Conservation (phyloP, 2,888 invertebrate species). For the Eupithecia dodoneata region DNA sequence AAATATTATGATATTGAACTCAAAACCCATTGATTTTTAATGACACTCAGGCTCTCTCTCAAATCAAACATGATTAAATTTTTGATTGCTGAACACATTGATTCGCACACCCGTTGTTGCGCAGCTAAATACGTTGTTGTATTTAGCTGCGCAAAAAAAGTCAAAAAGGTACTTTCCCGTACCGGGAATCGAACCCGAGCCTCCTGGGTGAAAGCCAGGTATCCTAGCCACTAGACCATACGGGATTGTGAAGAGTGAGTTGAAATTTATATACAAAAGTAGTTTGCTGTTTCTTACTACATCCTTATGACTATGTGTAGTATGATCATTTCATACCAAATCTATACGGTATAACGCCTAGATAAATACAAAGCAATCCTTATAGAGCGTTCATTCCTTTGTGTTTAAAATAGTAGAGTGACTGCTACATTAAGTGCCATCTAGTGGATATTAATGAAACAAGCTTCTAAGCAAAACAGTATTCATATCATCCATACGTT, state of each 20-base stretch:
- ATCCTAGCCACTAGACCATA: slow-evolving; percentile 89
- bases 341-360: neutral
- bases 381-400: neutral
- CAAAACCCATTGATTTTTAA: neutral
- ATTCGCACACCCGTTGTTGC: neutral
- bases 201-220: slow-evolving; percentile 90
- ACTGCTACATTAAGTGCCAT: neutral
- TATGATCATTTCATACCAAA: neutral
- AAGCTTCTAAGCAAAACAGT: neutral
- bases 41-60: neutral
- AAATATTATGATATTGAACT: neutral
- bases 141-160: neutral
- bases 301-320: neutral
- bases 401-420: neutral
- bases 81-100: neutral
- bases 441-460: neutral
- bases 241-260: slow-evolving; percentile 62
- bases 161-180: slow-evolving; percentile 76
- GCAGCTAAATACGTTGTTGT: neutral
- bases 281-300: neutral
- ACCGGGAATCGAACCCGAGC: slow-evolving; percentile 90
- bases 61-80: neutral
- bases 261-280: slow-evolving; percentile 14
- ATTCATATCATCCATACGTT: neutral
- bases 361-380: neutral